Conservation (phyloP, 2,797 vertebrate genomes). For the Squalus acanthias region DNA sequence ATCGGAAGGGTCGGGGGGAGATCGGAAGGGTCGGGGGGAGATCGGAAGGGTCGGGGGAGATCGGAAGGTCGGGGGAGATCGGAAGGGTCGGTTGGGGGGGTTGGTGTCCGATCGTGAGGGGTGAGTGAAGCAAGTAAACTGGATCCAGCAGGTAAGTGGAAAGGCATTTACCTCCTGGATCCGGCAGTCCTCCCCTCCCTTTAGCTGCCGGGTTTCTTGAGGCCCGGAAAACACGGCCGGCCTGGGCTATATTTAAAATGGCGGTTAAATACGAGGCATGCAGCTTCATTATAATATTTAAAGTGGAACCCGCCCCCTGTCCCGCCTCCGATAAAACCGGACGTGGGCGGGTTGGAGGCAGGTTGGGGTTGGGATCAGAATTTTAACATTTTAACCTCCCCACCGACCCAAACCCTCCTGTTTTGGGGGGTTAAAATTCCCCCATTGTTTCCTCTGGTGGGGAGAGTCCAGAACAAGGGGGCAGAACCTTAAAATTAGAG, state of each 20-base stretch:
- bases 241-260: not conserved
- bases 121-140: too few species aligned
- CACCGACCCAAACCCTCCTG: too few species aligned
- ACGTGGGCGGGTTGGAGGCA: not conserved
- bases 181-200: not conserved
- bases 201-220: not conserved
- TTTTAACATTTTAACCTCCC: not conserved
- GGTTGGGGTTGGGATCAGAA: too few species aligned
- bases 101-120: not conserved
- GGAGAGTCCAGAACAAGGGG: too few species aligned
- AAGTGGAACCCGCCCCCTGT: not conserved
- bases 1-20: conserved; percentile 31
- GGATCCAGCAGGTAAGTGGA: too few species aligned
- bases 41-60: not conserved
- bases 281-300: too few species aligned
- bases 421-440: not conserved
- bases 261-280: not conserved
- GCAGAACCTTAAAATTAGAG: too few species aligned
- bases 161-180: not conserved
- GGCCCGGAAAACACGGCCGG: too few species aligned
- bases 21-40: not conserved
- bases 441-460: not conserved
- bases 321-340: not conserved
- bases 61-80: not conserved
- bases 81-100: not conserved